phyloP scores from a whole-genome alignment of 2,888 invertebrate genomes.

The Anagyrus pseudococci region DNA sequence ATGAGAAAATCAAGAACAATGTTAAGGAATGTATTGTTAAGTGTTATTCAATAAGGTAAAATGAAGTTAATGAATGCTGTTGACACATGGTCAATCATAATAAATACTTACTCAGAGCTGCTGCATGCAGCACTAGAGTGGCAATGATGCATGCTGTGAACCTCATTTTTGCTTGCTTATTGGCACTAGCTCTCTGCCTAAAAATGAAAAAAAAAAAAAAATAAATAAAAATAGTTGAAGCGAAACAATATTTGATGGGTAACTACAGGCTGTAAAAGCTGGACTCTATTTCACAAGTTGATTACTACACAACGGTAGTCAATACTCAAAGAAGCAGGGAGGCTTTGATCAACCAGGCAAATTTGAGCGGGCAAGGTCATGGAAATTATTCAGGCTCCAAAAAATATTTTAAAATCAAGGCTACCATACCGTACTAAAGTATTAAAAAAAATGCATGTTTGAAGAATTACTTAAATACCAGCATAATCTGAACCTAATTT shows the following conservation, averaged over 20 bases:
- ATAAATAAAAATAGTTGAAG: background rate
- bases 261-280: conserved; percentile 7
- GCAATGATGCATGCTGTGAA: conserved; percentile 48
- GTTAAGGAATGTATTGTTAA: background rate
- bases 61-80: conserved; percentile 24
- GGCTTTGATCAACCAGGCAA: conserved; percentile 8
- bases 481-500: no score
- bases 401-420: no score
- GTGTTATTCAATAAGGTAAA: background rate
- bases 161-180: conserved; percentile 48
- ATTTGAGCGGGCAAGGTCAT: conserved; percentile 26
- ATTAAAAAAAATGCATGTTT: no score
- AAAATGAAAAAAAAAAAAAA: conserved; percentile 33
- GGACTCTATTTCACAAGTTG: conserved; percentile 22
- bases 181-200: conserved; percentile 41
- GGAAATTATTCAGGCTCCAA: conserved; percentile 34
- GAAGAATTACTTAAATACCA: no score
- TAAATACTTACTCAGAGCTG: conserved; percentile 53
- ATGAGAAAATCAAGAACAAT: background rate
- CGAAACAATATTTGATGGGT: conserved; percentile 34
- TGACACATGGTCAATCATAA: conserved; percentile 28
- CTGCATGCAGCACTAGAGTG: conserved; percentile 49
- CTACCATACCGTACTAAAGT: no score
- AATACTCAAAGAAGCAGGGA: conserved; percentile 11
- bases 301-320: conserved; percentile 20